These are phyloP conservation scores for Ostrea edulis DNA, from an alignment of 1,140 invertebrate genomes.

Conservation along the genomic window DNA sequence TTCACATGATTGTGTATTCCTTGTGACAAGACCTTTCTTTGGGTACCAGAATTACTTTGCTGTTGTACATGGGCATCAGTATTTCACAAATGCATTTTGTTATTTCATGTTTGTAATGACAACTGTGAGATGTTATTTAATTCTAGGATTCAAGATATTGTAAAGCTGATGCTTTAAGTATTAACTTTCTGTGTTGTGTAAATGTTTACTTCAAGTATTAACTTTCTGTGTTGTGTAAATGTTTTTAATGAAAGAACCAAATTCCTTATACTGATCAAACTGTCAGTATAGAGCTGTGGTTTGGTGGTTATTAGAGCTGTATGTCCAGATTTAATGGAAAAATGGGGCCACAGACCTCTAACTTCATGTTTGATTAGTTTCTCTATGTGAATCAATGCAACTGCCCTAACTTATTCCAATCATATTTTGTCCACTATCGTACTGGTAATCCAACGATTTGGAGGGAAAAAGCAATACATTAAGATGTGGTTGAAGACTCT, in stretches of 20 bases:
- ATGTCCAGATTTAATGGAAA: background rate
- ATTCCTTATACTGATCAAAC: background rate
- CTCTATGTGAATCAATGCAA: conserved; percentile 17
- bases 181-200: conserved; percentile 8
- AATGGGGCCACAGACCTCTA: conserved; percentile 7
- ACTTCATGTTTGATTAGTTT: conserved; percentile 20
- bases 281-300: background rate
- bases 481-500: background rate
- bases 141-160: background rate
- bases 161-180: background rate
- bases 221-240: conserved; percentile 8
- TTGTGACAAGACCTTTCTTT: no score
- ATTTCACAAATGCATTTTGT: background rate
- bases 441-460: background rate
- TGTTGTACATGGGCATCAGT: no score
- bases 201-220: background rate
- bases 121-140: background rate
- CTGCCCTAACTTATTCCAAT: background rate
- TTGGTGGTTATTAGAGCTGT: background rate
- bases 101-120: background rate
- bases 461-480: background rate
- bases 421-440: background rate
- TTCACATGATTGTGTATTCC: no score
- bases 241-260: conserved; percentile 12
- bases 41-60: no score